Evolutionary conservation across 2,888 invertebrate species (phyloP).

Genomic region (Clitarchus hookeri): DNA sequence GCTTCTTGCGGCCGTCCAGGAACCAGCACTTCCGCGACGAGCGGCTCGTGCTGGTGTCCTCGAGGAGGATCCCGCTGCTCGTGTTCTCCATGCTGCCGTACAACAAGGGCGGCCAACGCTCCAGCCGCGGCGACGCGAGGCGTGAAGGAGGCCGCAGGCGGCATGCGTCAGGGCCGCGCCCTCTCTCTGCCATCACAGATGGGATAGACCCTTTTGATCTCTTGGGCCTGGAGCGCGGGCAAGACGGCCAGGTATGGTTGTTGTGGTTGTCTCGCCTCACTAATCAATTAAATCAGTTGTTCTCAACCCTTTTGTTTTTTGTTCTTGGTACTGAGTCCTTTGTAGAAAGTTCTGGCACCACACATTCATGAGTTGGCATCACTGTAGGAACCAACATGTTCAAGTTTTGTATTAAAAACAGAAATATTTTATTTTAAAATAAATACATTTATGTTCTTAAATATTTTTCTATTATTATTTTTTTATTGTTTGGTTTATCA

Average conservation of each 20-base stretch:
- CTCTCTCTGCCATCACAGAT: constrained; percentile 82
- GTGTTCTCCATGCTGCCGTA: constrained; percentile 89
- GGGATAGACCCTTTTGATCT: constrained; percentile 83
- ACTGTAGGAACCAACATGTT: too few species aligned
- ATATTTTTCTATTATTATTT: too few species aligned
- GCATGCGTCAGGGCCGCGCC: constrained; percentile 81
- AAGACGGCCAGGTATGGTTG: constrained; percentile 73
- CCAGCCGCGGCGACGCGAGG: constrained; percentile 64
- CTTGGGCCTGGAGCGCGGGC: constrained; percentile 77
- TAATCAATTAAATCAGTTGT: too few species aligned
- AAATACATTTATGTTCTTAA: too few species aligned
- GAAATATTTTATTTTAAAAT: too few species aligned
- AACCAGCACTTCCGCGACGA: constrained; percentile 76
- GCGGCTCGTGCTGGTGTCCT: constrained; percentile 79
- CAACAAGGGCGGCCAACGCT: constrained; percentile 53
- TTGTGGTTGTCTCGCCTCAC: too few species aligned
- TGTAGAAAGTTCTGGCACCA: too few species aligned
- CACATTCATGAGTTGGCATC: too few species aligned
- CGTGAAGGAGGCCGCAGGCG: constrained; percentile 76
- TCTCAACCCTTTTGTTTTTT: too few species aligned
- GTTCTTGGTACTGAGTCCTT: too few species aligned
- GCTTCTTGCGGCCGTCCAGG: constrained; percentile 60
- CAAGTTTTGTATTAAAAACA: too few species aligned
- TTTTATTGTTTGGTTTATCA: too few species aligned
- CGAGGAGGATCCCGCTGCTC: constrained; percentile 78